Percentiles rank a stretch among this genome's conserved stretches.
Conservation (phyloP, 2,888 invertebrate species). For the Cheilosia variabilis region DNA sequence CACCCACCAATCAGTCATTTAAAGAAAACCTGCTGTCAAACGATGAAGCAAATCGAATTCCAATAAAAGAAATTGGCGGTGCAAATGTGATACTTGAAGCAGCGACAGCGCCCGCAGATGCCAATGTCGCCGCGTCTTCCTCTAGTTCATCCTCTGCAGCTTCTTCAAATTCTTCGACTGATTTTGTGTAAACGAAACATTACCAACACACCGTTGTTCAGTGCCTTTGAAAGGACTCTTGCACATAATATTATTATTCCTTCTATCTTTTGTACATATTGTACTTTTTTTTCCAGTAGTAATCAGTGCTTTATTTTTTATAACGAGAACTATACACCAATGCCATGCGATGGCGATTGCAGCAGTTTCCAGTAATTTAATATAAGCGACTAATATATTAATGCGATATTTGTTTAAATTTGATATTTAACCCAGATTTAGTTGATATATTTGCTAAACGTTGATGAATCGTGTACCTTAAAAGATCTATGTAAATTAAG, state of each 20-base stretch:
- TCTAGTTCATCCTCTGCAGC: constrained; percentile 34
- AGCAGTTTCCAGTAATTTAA: constrained; percentile 28
- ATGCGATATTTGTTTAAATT: constrained; percentile 35
- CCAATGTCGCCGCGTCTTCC: constrained; percentile 13
- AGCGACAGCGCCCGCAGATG: constrained; percentile 22
- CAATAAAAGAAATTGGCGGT: constrained; percentile 82
- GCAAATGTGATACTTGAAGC: constrained; percentile 62
- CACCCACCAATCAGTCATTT: constrained; percentile 83
- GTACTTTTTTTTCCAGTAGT: constrained; percentile 4
- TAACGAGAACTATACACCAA: constrained; percentile 1
- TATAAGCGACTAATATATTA: constrained; percentile 28
- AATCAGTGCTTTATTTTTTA: constrained; percentile 26
- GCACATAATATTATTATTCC: background rate
- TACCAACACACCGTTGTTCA: background rate
- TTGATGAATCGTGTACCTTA: constrained; percentile 47
- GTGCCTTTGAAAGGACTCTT: constrained; percentile 41
- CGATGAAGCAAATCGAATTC: constrained; percentile 79
- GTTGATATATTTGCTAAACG: constrained; percentile 30
- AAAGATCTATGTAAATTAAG: constrained; percentile 8
- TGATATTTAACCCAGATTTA: constrained; percentile 22
- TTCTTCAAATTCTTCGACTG: constrained; percentile 38
- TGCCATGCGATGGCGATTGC: background rate
- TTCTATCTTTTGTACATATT: constrained; percentile 43
- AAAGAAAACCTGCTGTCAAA: constrained; percentile 79
- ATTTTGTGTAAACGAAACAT: constrained; percentile 30